Evolutionary conservation across 1,140 invertebrate genomes (phyloP).

Genomic region (Mylabris phalerata): DNA sequence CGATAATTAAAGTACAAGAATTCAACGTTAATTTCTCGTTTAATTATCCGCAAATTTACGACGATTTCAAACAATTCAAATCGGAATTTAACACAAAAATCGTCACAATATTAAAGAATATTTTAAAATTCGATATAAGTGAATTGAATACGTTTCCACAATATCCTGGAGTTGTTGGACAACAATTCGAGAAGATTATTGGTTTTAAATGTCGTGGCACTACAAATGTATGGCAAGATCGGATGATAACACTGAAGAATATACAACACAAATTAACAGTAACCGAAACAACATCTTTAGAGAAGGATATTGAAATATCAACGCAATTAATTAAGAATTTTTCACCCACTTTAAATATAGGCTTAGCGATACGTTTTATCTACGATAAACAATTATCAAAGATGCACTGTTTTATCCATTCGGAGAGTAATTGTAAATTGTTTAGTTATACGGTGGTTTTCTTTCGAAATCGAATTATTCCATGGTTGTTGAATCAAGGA

Average conservation of each 20-base stretch:
- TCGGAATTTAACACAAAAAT: slow-evolving; percentile 11
- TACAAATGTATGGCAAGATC: slow-evolving; percentile 23
- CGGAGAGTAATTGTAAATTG: too few relatives aligned
- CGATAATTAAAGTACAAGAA: slow-evolving; percentile 1
- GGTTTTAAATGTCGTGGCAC: slow-evolving; percentile 22
- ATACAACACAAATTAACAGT: too few relatives aligned
- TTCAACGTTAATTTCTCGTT: neutral
- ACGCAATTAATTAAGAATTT: slow-evolving; percentile 5
- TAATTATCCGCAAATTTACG: neutral
- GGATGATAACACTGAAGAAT: neutral
- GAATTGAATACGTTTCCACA: neutral
- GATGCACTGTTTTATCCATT: too few relatives aligned
- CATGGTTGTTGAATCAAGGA: too few relatives aligned
- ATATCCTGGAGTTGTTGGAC: slow-evolving; percentile 16
- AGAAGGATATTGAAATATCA: slow-evolving; percentile 7
- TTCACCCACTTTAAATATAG: neutral
- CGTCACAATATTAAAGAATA: slow-evolving; percentile 13
- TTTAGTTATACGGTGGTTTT: too few relatives aligned
- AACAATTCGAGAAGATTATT: neutral
- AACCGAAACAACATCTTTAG: neutral
- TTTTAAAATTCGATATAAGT: neutral
- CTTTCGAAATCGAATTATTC: too few relatives aligned
- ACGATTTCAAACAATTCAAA: slow-evolving; percentile 12
- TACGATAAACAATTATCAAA: too few relatives aligned
- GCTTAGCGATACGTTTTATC: too few relatives aligned